Conservation (phyloP, 2,113 vertebrate genomes). For the Rhinopithecus roxellana region DNA sequence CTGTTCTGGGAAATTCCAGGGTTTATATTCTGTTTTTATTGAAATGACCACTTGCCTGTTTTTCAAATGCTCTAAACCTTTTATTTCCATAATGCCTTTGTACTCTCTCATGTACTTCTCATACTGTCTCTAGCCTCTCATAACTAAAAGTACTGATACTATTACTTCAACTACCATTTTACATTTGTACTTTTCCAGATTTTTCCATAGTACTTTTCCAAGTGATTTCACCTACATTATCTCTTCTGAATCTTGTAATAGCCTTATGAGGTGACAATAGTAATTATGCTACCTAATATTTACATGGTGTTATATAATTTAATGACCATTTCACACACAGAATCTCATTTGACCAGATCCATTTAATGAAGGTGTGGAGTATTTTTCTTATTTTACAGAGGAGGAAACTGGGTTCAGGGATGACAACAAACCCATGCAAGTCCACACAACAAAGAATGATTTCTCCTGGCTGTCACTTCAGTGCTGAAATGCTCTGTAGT, state of each 20-base stretch:
- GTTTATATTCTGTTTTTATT: not conserved
- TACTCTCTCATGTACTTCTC: not conserved
- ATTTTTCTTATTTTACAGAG: not conserved
- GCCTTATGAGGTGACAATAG: not conserved
- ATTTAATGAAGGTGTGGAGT: not conserved
- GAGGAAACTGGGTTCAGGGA: not conserved
- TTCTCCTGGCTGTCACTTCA: not conserved
- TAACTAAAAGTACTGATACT: not conserved
- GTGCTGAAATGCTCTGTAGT: not conserved
- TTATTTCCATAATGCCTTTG: not conserved
- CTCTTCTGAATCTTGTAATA: not conserved
- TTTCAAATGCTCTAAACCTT: slow-evolving; percentile 6
- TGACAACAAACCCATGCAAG: not conserved
- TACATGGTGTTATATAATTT: not conserved
- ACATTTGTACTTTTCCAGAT: not conserved
- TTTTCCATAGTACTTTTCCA: not conserved
- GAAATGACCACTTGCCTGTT: not conserved
- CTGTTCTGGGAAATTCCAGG: slow-evolving; percentile 13
- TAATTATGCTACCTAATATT: not conserved
- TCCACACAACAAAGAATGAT: not conserved
- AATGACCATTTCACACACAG: not conserved
- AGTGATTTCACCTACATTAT: not conserved
- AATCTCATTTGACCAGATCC: not conserved
- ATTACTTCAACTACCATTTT: not conserved
- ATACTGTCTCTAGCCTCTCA: not conserved